phyloP scores from a whole-genome alignment of 2,888 invertebrate species.

The Scaptomyza parva region DNA sequence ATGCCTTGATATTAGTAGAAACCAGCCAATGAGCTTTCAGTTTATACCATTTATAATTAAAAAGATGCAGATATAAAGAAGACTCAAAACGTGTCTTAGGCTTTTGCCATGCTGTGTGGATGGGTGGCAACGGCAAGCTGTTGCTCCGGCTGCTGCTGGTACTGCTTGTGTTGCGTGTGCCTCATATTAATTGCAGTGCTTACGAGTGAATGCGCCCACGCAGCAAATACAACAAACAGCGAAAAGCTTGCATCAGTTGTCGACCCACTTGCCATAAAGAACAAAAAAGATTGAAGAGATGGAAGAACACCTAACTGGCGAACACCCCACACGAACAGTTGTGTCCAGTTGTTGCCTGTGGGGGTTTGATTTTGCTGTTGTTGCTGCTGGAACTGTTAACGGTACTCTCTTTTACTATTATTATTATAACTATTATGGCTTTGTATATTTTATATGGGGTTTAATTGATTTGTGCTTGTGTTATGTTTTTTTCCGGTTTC shows the following conservation, averaged over 20 bases:
- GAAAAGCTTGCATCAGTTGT: conserved; percentile 53
- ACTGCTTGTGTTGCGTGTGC: conserved; percentile 42
- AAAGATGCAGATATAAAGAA: neutral
- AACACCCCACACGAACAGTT: conserved; percentile 30
- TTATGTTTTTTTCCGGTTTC: conserved; percentile 18
- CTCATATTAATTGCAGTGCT: conserved; percentile 70
- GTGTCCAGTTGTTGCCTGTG: conserved; percentile 53
- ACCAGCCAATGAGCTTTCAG: neutral
- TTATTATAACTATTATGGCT: conserved; percentile 17
- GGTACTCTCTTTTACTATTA: conserved; percentile 23
- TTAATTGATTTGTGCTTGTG: conserved; percentile 52
- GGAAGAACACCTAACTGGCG: conserved; percentile 47
- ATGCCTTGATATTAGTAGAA: neutral
- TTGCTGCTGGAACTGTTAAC: conserved; percentile 39
- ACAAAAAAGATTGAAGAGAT: too few species aligned
- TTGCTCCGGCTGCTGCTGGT: conserved; percentile 13
- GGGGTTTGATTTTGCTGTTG: conserved; percentile 28
- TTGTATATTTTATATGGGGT: conserved; percentile 40
- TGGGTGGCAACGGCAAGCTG: conserved; percentile 54
- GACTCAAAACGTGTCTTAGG: conserved; percentile 18
- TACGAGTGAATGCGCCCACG: conserved; percentile 56
- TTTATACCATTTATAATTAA: neutral
- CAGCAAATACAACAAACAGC: conserved; percentile 55
- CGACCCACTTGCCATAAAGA: conserved; percentile 52
- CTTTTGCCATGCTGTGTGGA: conserved; percentile 28